Conservation (phyloP, 2,888 invertebrate species). For the Arrhopalites spinosus region DNA sequence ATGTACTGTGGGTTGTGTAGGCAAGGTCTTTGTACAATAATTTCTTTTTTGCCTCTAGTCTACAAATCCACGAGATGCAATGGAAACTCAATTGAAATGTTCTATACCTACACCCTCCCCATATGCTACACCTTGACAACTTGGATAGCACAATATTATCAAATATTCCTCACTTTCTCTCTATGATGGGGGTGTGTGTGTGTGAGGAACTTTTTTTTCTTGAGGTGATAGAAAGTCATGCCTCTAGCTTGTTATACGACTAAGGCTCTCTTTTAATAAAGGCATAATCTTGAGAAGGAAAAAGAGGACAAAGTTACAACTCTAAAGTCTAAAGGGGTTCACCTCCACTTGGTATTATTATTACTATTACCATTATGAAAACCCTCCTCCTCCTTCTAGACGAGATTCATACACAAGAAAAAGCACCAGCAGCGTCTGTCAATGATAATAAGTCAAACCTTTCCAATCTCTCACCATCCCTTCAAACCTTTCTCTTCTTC, state of each 20-base stretch:
- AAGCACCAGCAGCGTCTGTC: background rate
- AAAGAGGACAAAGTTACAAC: background rate
- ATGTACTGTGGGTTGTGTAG: background rate
- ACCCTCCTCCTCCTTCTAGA: too few species aligned
- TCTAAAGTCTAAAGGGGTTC: background rate
- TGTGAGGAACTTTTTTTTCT: too few species aligned
- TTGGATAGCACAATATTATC: background rate
- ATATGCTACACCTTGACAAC: too few species aligned
- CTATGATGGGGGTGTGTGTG: too few species aligned
- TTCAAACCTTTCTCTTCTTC: background rate
- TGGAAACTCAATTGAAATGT: slow-evolving; percentile 9
- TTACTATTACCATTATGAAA: too few species aligned
- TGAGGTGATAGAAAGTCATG: background rate
- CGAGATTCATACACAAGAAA: background rate
- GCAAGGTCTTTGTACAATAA: background rate
- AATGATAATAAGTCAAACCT: background rate
- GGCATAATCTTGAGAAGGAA: slow-evolving; percentile 11
- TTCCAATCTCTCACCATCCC: background rate
- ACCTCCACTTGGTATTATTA: background rate
- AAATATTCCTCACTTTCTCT: background rate
- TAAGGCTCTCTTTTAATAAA: background rate
- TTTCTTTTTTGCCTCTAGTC: background rate
- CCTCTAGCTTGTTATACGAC: background rate
- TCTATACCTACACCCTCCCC: background rate
- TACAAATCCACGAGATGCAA: background rate